phyloP scores from a whole-genome alignment of 2,797 vertebrate genomes.

The Aselliscus stoliczkanus region DNA sequence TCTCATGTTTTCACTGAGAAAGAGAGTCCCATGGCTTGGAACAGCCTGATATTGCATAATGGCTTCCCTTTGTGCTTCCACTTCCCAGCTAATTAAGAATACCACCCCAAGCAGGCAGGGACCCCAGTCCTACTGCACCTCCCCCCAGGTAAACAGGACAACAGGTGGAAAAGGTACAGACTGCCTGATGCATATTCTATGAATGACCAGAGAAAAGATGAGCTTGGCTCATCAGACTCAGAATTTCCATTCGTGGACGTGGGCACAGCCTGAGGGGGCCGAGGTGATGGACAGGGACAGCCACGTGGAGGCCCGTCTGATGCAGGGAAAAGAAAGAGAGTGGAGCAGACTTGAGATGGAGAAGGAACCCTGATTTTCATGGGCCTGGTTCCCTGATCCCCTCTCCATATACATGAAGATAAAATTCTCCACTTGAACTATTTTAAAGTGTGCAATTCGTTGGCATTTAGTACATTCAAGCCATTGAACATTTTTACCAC shows the following conservation, averaged over 20 bases:
- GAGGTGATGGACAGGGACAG: neutral
- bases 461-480: neutral
- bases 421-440: neutral
- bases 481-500: neutral
- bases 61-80: neutral
- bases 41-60: neutral
- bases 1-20: neutral
- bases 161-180: neutral
- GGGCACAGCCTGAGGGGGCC: neutral
- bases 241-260: neutral
- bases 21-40: neutral
- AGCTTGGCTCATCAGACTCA: neutral
- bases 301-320: fast-evolving
- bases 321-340: no score
- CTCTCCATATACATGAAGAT: neutral
- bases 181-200: neutral
- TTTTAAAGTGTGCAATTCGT: neutral
- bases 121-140: neutral
- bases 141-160: neutral
- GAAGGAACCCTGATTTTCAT: neutral
- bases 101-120: neutral
- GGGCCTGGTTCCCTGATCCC: neutral
- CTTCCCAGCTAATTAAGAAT: neutral
- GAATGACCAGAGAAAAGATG: neutral
- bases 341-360: neutral